phyloP scores from a whole-genome alignment of 2,888 invertebrate genomes.

The Lordiphosa fenestrarum region DNA sequence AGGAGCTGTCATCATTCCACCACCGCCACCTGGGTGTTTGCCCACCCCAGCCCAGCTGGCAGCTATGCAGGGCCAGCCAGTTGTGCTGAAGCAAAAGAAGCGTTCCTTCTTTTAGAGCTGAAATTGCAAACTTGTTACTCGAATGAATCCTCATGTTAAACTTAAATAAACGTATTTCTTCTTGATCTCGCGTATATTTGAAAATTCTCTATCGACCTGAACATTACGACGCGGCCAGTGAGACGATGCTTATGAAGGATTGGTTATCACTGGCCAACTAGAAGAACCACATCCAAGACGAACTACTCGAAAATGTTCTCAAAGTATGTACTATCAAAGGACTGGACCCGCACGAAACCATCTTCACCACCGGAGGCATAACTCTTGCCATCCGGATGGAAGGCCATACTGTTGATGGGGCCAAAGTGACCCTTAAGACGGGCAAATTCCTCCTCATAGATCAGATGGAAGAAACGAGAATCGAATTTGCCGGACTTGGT shows the following conservation, averaged over 20 bases:
- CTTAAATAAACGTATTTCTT: slow-evolving; percentile 59
- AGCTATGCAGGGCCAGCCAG: slow-evolving; percentile 78
- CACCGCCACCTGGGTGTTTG: slow-evolving; percentile 79
- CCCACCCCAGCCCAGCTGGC: slow-evolving; percentile 79
- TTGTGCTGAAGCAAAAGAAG: slow-evolving; percentile 71
- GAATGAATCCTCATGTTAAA: slow-evolving; percentile 38
- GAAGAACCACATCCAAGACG: slow-evolving; percentile 29
- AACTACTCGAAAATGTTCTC: slow-evolving; percentile 82
- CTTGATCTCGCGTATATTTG: slow-evolving; percentile 74
- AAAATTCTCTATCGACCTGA: slow-evolving; percentile 60
- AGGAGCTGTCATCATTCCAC: slow-evolving; percentile 76
- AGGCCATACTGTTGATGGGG: slow-evolving; percentile 98
- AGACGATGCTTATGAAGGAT: background rate
- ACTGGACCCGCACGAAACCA: slow-evolving; percentile 97
- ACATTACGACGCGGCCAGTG: slow-evolving; percentile 49
- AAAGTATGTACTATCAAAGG: slow-evolving; percentile 97
- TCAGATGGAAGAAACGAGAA: slow-evolving; percentile 94
- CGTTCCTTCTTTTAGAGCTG: slow-evolving; percentile 68
- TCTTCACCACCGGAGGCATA: slow-evolving; percentile 99
- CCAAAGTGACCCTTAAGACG: slow-evolving; percentile 99
- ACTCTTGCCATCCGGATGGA: slow-evolving; percentile 98
- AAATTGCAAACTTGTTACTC: slow-evolving; percentile 25
- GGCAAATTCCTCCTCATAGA: slow-evolving; percentile 98
- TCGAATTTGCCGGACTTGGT: slow-evolving; percentile 98
- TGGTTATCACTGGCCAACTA: slow-evolving; percentile 14